These are phyloP conservation scores for Mustela nigripes DNA, from an alignment of 2,113 vertebrate species.

Conservation along the genomic window DNA sequence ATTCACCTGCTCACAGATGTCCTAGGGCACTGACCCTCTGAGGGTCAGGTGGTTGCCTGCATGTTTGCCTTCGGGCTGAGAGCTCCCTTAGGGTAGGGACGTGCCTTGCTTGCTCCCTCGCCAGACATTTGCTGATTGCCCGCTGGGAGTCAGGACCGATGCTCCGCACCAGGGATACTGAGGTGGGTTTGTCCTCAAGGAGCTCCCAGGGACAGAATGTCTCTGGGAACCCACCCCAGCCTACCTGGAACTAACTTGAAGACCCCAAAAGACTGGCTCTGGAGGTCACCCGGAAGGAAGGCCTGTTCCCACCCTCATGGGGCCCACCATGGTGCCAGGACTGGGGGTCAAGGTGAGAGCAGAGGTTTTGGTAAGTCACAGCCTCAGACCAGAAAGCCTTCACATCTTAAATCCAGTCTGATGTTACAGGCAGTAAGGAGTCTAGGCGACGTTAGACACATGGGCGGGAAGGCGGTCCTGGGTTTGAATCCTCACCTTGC, in stretches of 20 bases:
- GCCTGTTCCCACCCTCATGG: background rate
- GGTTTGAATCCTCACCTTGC: background rate
- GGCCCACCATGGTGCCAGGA: background rate
- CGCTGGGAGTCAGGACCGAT: background rate
- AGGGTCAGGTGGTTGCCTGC: background rate
- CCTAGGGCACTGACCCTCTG: background rate
- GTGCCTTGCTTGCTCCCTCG: background rate
- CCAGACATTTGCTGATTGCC: background rate
- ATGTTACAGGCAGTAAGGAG: background rate
- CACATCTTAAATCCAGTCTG: background rate
- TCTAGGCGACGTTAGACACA: background rate
- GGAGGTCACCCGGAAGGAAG: background rate
- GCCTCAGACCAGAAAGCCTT: background rate
- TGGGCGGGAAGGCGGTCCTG: background rate
- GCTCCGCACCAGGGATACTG: background rate
- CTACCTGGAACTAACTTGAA: background rate
- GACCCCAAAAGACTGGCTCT: background rate
- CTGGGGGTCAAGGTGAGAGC: background rate
- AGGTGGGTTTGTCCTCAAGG: background rate
- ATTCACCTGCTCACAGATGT: background rate
- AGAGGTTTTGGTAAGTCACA: background rate
- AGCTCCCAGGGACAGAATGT: background rate
- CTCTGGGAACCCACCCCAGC: background rate
- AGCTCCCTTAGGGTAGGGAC: background rate
- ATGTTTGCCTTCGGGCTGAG: background rate